Conservation (phyloP, 2,888 invertebrate species). For the Sipha maydis region DNA sequence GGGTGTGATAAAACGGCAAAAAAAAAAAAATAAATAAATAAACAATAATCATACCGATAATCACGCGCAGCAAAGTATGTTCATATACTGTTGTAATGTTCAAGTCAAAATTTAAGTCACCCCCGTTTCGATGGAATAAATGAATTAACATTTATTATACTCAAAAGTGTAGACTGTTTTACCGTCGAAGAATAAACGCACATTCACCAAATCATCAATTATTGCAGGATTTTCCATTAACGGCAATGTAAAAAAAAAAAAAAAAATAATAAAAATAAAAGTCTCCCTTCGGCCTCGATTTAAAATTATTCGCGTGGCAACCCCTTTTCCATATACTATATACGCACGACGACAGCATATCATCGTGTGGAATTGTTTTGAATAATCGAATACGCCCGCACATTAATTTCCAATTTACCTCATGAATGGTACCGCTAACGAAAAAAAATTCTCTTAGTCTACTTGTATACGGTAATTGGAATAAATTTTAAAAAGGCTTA, state of each 20-base stretch:
- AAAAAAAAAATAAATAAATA: no score
- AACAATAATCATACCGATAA: no score
- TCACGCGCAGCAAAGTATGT: no score
- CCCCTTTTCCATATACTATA: slow-evolving; percentile 43
- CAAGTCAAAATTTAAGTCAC: slow-evolving; percentile 15
- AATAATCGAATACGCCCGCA: slow-evolving; percentile 46
- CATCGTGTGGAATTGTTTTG: slow-evolving; percentile 54
- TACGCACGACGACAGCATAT: slow-evolving; percentile 11
- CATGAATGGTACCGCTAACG: not conserved
- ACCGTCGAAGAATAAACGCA: slow-evolving; percentile 41
- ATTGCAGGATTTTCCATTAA: slow-evolving; percentile 59
- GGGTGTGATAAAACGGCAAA: no score
- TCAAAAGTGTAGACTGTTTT: not conserved
- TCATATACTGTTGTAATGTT: not conserved
- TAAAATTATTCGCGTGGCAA: slow-evolving; percentile 43
- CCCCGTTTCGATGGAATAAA: slow-evolving; percentile 10
- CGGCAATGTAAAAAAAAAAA: slow-evolving; percentile 39
- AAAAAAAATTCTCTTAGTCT: slow-evolving; percentile 5
- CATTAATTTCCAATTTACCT: slow-evolving; percentile 47
- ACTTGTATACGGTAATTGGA: slow-evolving; percentile 3
- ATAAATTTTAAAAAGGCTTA: slow-evolving; percentile 13
- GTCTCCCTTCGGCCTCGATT: slow-evolving; percentile 41
- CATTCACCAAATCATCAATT: slow-evolving; percentile 54
- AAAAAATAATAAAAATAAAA: not conserved
- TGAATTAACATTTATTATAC: slow-evolving; percentile 35